Base-by-base conservation (phyloP, 2,797 vertebrate genomes). In the Cirrhinus molitorella region DNA sequence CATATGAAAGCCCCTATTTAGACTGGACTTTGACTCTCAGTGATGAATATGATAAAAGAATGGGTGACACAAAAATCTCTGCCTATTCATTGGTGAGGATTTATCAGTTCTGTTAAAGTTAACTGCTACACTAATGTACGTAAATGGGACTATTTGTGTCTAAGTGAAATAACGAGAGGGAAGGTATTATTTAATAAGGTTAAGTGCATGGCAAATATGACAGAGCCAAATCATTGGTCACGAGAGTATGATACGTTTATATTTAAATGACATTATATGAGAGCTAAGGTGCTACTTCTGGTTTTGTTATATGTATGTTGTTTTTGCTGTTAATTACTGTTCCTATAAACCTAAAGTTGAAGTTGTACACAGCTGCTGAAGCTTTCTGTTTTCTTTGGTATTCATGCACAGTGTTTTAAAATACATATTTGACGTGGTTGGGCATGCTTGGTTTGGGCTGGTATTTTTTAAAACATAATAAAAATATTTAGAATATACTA, bases 91-190 rank as follows among this genome's bases (percentile, higher is more conserved):
- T 25, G 61, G 37, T 51, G 28, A 68, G 31, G 40, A 28, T 49
- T 53, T 37, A 74, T 53, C 40, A 53, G 81, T 81, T 85, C 87
- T 90, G 87, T 37, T 34, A 59, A 59, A 57, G 51, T 53, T 83
- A 65, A 78, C 71, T 43, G 75, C 71, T 40, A 17, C 28, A 51
- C 63, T 86, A 67, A 90, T 73, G 88, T 83, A 85, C 85, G 57
- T 79, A 84, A 84, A 90, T 86, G 81, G 80, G 68, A 34, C 47
- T 88, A 78, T 93, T 89, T 91, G 80, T 80, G 71, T 84, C 31
- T n/a, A 28, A 81, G 85, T 31, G 25, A 53, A 85, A 2, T 47
- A 85, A 66, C 5, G 8, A 31, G 57, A 63, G 53, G 57, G 78
- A 55, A 59, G 45, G 76, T 61, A 55, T 78, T 81, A 25, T 66